Evolutionary conservation across 1,140 invertebrate genomes (phyloP), one percentile per base, ranked within the genome.

Genomic region (Conopomorpha cramerella): DNA sequence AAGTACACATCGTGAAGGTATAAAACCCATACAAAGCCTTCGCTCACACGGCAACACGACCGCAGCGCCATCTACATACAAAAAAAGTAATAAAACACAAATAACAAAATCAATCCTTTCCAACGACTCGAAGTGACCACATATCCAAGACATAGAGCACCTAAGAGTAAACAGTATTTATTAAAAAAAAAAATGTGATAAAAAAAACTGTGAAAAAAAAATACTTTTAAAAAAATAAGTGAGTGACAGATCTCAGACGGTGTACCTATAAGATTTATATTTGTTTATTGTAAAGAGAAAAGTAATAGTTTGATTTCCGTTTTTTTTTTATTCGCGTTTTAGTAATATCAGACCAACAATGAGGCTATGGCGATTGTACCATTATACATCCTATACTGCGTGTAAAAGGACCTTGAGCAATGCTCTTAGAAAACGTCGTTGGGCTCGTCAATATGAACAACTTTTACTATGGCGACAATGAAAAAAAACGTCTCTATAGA

Each of bases 151-250:
- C 18, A 58, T 48, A 43, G 48, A 50, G 49, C 58, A 72, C 64
- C 61, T 65, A 72, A 67, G 58, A 67, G 55, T 51, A 60, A 65
- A 60, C 66, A 71, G 66, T 71, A 71, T 71, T 71, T 54, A 46
- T 38, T n/a, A 42, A 52, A 32, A 38, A 60, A 57, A 61, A 57
- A 59, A 56, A 61, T 70, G 56, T 66, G 55, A 60, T 59, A 64
- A 60, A 64, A 59, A n/a, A n/a, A n/a, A 55, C 49, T 55, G 50
- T 58, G 52, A 59, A 58, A 66, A 63, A 61, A 68, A 67, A 54
- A 53, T 46, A 49, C 50, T 50, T 43, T 45, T 39, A 45, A 59
- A 65, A 67, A 71, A 65, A 63, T 36, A 41, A 72, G 67, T 73
- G 65, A 73, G 62, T 65, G 65, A 65, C 58, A 59, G 68, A 73